Evolutionary conservation across 2,888 invertebrate species (phyloP).

Genomic region (Calephelis perditalis): DNA sequence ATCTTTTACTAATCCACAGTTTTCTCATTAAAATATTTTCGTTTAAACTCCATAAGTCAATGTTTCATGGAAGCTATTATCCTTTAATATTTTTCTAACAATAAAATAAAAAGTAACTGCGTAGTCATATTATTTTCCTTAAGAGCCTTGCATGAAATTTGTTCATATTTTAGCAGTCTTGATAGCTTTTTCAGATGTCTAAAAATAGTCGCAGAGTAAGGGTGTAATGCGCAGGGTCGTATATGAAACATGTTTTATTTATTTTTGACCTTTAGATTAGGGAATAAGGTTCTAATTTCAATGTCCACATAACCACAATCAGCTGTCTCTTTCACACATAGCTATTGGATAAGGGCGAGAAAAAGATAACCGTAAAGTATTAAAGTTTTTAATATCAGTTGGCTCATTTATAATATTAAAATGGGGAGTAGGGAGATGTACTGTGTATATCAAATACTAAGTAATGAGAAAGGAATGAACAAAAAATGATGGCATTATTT

Average conservation of each 20-base stretch:
- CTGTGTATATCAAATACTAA: background rate
- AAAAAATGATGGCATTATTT: too few relatives aligned
- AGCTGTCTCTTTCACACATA: background rate
- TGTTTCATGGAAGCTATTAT: constrained; percentile 7
- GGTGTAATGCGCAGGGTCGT: constrained; percentile 4
- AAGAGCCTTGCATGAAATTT: constrained; percentile 12
- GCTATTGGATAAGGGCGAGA: background rate
- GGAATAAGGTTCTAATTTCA: constrained; percentile 4
- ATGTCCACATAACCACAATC: background rate
- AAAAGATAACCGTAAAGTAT: background rate
- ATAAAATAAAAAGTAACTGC: constrained; percentile 14
- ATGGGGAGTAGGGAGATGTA: background rate
- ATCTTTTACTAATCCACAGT: background rate
- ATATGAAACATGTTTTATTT: background rate
- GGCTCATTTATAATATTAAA: background rate
- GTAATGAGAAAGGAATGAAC: too few relatives aligned
- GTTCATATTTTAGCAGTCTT: constrained; percentile 16
- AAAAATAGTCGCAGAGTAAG: constrained; percentile 10
- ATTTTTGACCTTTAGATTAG: background rate
- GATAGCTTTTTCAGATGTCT: constrained; percentile 16
- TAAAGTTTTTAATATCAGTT: background rate
- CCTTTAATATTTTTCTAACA: constrained; percentile 5
- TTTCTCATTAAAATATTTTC: background rate
- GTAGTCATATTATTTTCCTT: constrained; percentile 14
- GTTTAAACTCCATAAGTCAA: background rate